phyloP scores from a whole-genome alignment of 2,888 invertebrate genomes.

The Dorcus hopei region DNA sequence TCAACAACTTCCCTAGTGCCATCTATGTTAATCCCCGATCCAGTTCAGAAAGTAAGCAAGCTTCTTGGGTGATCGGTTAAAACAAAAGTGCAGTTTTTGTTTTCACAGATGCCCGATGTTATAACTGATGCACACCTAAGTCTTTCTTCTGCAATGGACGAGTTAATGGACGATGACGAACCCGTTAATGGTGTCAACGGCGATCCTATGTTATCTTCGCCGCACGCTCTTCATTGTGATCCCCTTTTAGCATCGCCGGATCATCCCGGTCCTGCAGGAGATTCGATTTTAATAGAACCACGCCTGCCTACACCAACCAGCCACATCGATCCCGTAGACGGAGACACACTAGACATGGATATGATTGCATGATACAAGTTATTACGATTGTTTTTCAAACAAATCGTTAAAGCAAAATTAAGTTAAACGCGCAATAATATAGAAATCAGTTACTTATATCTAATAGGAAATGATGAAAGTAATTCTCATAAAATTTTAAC shows the following conservation, averaged over 20 bases:
- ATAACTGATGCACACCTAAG: conserved; percentile 56
- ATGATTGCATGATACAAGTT: conserved; percentile 51
- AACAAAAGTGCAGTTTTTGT: not conserved
- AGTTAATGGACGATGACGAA: conserved; percentile 53
- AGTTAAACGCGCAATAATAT: too few relatives aligned
- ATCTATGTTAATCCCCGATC: conserved; percentile 45
- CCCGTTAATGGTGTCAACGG: conserved; percentile 44
- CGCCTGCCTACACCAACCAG: conserved; percentile 49
- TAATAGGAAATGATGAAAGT: too few relatives aligned
- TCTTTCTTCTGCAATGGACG: conserved; percentile 59
- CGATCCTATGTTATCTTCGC: conserved; percentile 52
- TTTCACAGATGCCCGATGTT: conserved; percentile 55
- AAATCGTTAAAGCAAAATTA: not conserved
- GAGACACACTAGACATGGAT: conserved; percentile 55
- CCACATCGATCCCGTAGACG: conserved; percentile 48
- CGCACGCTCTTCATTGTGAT: conserved; percentile 57
- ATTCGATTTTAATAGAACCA: conserved; percentile 58
- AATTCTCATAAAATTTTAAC: too few relatives aligned
- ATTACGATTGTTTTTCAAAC: not conserved
- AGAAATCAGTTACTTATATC: too few relatives aligned
- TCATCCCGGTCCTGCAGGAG: conserved; percentile 57
- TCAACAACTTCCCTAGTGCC: conserved; percentile 38
- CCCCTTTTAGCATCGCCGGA: conserved; percentile 60
- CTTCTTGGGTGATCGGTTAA: not conserved
- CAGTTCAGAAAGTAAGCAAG: conserved; percentile 44